Conservation (phyloP, 2,797 vertebrate genomes). For the Pipistrellus nathusii region DNA sequence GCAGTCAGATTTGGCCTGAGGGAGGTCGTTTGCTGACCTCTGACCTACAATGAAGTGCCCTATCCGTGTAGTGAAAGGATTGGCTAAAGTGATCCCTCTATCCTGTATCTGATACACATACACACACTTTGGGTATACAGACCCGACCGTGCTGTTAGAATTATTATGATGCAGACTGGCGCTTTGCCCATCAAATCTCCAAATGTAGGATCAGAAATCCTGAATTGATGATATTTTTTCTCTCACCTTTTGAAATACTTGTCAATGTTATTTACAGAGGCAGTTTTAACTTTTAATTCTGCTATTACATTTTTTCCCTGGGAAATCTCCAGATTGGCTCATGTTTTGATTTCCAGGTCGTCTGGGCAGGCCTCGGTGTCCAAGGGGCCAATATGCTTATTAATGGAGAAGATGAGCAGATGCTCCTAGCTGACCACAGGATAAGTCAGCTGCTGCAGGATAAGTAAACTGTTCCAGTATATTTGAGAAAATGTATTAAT, state of each 20-base stretch:
- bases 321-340: not conserved
- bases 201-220: not conserved
- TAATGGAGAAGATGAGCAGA: not conserved
- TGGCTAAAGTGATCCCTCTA: not conserved
- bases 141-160: not conserved
- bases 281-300: conserved; percentile 30
- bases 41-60: not conserved
- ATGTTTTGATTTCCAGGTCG: conserved; percentile 53
- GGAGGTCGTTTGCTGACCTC: not conserved
- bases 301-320: conserved; percentile 12
- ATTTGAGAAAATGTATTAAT: not conserved
- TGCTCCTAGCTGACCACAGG: not conserved
- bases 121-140: not conserved
- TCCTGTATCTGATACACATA: not conserved
- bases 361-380: not conserved
- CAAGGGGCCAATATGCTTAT: not conserved
- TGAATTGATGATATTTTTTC: not conserved
- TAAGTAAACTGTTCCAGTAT: not conserved
- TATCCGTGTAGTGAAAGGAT: not conserved
- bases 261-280: conserved; percentile 19
- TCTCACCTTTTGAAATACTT: conserved; percentile 9
- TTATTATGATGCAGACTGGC: not conserved
- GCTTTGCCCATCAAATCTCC: not conserved
- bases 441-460: not conserved
- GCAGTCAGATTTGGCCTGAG: not conserved